These are phyloP conservation scores for Eumeta japonica DNA, from an alignment of 1,140 invertebrate genomes.

Conservation along the genomic window DNA sequence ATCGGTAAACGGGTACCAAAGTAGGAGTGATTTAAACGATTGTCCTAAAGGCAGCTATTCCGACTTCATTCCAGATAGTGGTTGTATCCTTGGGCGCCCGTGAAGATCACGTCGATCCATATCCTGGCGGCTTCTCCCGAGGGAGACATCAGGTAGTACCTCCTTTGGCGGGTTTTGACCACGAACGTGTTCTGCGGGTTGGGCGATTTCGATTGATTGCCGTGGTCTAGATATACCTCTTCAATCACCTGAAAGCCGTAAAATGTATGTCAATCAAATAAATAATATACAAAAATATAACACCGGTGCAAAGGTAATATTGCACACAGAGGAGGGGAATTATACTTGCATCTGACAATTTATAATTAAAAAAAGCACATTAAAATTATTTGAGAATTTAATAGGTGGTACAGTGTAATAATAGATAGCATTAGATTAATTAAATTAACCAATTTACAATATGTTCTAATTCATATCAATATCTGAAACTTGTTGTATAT, in stretches of 20 bases:
- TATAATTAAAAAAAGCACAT: no score
- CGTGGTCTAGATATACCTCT: slow-evolving; percentile 95
- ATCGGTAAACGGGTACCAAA: no score
- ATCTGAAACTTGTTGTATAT: no score
- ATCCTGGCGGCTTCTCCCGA: slow-evolving; percentile 92
- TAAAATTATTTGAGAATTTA: no score
- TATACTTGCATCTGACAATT: no score
- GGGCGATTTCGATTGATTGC: slow-evolving; percentile 88
- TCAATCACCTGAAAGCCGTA: slow-evolving; percentile 78
- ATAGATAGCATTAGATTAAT: no score
- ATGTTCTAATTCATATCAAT: no score
- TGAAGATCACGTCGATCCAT: slow-evolving; percentile 91
- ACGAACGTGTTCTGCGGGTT: slow-evolving; percentile 91
- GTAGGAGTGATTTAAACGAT: no score
- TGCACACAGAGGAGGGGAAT: not conserved
- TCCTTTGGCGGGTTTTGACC: slow-evolving; percentile 89
- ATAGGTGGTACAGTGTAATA: no score
- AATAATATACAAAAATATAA: not conserved
- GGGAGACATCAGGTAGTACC: slow-evolving; percentile 90
- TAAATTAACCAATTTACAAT: no score
- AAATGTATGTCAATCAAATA: not conserved
- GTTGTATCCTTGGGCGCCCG: slow-evolving; percentile 52
- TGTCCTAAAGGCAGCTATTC: no score
- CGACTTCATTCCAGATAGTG: slow-evolving; percentile 50
- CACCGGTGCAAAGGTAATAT: not conserved